Conservation (phyloP, 2,797 vertebrate genomes). For the Bucorvus abyssinicus region DNA sequence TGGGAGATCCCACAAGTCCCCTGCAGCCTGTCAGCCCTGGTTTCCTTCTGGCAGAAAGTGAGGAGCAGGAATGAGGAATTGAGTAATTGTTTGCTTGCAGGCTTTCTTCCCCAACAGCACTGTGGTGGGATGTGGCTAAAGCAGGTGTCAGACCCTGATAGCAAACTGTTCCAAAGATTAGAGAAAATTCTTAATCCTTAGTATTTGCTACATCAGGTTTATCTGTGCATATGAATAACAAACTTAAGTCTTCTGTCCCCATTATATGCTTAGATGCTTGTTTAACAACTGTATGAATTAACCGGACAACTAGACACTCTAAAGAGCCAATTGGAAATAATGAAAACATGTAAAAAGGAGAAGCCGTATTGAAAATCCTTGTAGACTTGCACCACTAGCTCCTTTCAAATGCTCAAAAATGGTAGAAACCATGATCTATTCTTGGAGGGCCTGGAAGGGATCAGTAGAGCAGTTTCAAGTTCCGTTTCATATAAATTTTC, state of each 20-base stretch:
- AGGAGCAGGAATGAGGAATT: background rate
- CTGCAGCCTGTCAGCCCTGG: background rate
- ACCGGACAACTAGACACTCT: background rate
- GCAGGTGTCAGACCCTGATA: background rate
- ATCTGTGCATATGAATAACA: background rate
- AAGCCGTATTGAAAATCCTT: background rate
- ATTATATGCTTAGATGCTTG: rapidly evolving
- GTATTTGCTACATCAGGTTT: background rate
- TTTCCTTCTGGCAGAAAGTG: background rate
- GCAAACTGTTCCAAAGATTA: background rate
- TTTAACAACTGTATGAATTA: background rate
- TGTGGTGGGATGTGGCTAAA: background rate
- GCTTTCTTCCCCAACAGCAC: background rate
- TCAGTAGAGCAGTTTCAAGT: background rate
- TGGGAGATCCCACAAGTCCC: background rate
- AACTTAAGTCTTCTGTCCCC: background rate
- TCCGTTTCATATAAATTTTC: background rate
- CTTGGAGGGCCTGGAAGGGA: background rate
- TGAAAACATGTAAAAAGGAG: rapidly evolving
- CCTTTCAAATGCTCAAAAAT: background rate
- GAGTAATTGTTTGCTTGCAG: background rate
- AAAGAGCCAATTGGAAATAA: background rate
- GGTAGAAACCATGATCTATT: background rate
- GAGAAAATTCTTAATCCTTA: background rate
- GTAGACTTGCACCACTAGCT: background rate